These are phyloP conservation scores for Cossypha heuglini DNA, from an alignment of 2,797 vertebrate genomes.

Conservation along the genomic window DNA sequence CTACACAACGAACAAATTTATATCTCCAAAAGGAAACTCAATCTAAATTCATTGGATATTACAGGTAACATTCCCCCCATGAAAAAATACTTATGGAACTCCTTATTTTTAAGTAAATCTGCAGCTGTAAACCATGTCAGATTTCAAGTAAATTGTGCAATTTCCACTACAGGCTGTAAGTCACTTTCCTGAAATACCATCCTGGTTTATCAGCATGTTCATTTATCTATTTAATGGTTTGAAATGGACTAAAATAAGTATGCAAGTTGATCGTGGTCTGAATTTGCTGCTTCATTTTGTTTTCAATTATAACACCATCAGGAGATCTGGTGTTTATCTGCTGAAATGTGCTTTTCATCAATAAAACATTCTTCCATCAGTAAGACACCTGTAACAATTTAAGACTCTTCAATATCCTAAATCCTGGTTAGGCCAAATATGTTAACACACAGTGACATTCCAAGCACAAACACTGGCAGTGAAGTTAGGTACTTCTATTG, in stretches of 20 bases:
- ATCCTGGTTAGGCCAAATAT: not conserved
- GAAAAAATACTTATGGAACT: not conserved
- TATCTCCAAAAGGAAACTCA: not conserved
- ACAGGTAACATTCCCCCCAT: not conserved
- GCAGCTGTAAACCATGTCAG: not conserved
- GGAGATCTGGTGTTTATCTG: constrained; percentile 15
- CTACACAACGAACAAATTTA: not conserved
- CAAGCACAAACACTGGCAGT: not conserved
- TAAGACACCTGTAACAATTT: not conserved
- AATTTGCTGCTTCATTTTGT: constrained; percentile 7
- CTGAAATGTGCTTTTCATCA: constrained; percentile 1
- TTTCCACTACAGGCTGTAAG: not conserved
- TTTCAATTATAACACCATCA: constrained; percentile 40
- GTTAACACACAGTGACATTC: not conserved
- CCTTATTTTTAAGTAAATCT: not conserved
- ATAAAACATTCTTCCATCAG: constrained; percentile 14
- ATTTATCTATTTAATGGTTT: not conserved
- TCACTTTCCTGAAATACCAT: not conserved
- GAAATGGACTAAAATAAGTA: not conserved
- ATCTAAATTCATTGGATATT: not conserved
- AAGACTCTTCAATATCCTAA: constrained; percentile 5
- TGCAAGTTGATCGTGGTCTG: not conserved
- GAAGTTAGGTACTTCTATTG: not conserved
- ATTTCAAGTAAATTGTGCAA: not conserved
- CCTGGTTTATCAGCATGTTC: not conserved